Evolutionary conservation across 2,797 vertebrate genomes (phyloP), one percentile per base, ranked within the genome.

Genomic region (Xiphorhynchus erythropygius): DNA sequence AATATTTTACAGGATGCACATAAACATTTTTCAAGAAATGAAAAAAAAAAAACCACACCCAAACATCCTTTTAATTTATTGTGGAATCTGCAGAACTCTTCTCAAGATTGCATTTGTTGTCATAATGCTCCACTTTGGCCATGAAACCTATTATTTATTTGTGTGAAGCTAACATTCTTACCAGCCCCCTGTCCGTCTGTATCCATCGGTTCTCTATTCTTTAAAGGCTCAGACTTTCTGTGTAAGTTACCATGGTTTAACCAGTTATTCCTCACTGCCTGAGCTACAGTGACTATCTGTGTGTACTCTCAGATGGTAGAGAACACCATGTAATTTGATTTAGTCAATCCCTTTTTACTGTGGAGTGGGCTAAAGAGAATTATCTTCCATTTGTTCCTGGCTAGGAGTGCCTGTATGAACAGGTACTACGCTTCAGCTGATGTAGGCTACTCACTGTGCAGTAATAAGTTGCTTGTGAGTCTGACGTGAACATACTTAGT

Each of bases 381-480:
- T 81, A 52, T 68, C 62, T 95, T 88, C 69, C 69, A 81, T 69
- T 91, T 86, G 16, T 81, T 91, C 57, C 49, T 65, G 79, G 44
- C 68, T 84, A 85, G 50, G 62, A 91, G 85, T 57, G 33, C 33
- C 79, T 84, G n/a, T 70, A 28, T 25, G 73, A 94, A 32, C 79
- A 88, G 85, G 71, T 71, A 76, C 83, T 84, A 2, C 62, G 47
- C 69, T 62, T 88, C 79, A 73, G 62, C 90, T 68, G 42, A 77
- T 71, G 62, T 37, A 81, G 93, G 65, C 76, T 93, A 65, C 93
- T 90, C 8, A 5, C 93, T 94, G 85, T 78, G 76, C 90, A 56
- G 67, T 91, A 96, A 94, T 86, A 95, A 94, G 76, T 91, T 94
- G 62, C 83, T 84, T 93, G 93, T 96, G 91, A 95, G 47, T 73